A percentile compares a stretch with the other conserved stretches of the same genome.
Conservation (phyloP, 2,113 vertebrate genomes). For the Cyprinodon tularosa region DNA sequence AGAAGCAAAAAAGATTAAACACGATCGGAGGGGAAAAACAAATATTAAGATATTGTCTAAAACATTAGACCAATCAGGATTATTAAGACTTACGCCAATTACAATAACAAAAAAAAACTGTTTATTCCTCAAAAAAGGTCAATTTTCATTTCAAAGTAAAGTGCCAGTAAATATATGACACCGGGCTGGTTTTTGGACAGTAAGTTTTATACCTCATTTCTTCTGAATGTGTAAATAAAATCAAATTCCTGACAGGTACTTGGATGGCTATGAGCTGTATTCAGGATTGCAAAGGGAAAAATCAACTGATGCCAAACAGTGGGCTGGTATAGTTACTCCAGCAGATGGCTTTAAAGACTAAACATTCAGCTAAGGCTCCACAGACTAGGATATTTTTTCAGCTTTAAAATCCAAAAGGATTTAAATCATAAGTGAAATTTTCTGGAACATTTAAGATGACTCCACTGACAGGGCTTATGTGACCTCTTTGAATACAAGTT, state of each 20-base stretch:
- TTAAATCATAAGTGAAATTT: conserved; percentile 50
- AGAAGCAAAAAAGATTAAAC: conserved; percentile 1
- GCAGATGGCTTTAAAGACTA: conserved; percentile 63
- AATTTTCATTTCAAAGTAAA: conserved; percentile 25
- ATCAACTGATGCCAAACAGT: conserved; percentile 55
- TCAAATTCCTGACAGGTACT: conserved; percentile 49
- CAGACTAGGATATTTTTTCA: conserved; percentile 46
- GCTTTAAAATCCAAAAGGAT: conserved; percentile 37
- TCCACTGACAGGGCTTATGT: conserved; percentile 40
- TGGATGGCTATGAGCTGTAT: conserved; percentile 47
- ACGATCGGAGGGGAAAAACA: conserved; percentile 2
- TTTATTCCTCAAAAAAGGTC: conserved; percentile 10
- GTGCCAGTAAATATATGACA: conserved; percentile 28
- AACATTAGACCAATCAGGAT: conserved; percentile 10
- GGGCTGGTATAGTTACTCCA: conserved; percentile 56
- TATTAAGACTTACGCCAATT: neutral
- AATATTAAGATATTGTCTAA: neutral
- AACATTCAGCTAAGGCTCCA: conserved; percentile 60
- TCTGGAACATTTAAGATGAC: conserved; percentile 44
- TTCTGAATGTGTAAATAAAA: conserved; percentile 55
- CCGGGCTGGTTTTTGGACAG: conserved; percentile 20
- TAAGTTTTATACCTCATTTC: conserved; percentile 34
- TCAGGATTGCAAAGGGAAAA: conserved; percentile 65
- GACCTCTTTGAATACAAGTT: conserved; percentile 36
- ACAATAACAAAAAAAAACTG: conserved; percentile 10